phyloP scores from a whole-genome alignment of 35 echinoderm and acorn worm genomes.

The Ophioderma brevispina region DNA sequence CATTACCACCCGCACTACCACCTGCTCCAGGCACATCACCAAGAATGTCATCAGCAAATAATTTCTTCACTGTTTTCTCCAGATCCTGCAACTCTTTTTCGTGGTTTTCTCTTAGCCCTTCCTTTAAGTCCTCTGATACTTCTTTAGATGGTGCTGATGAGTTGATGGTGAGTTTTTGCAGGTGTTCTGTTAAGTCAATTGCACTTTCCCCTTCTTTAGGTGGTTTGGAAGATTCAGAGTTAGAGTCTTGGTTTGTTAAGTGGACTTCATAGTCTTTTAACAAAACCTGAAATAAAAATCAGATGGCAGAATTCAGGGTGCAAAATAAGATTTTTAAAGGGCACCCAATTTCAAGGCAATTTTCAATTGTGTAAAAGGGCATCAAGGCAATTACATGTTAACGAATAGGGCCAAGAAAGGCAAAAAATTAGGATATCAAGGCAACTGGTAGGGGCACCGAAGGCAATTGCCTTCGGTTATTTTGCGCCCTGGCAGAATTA shows the following conservation, averaged over 20 bases:
- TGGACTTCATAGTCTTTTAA: neutral
- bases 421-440: no score
- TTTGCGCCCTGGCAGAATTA: no score
- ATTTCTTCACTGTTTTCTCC: slow-evolving; percentile 16
- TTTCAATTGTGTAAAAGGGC: no score
- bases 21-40: neutral
- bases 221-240: neutral
- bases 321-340: no score
- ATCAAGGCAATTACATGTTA: no score
- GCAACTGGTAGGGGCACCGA: no score
- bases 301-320: no score
- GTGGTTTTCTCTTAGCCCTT: neutral
- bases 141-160: neutral
- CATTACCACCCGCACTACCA: neutral
- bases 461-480: no score
- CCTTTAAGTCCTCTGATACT: no score
- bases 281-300: no score
- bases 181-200: neutral
- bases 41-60: neutral
- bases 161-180: neutral
- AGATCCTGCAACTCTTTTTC: neutral
- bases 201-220: neutral
- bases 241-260: neutral
- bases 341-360: no score
- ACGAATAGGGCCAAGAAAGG: no score